Evolutionary conservation across 1,140 invertebrate genomes (phyloP).

Genomic region (Ostrea edulis): DNA sequence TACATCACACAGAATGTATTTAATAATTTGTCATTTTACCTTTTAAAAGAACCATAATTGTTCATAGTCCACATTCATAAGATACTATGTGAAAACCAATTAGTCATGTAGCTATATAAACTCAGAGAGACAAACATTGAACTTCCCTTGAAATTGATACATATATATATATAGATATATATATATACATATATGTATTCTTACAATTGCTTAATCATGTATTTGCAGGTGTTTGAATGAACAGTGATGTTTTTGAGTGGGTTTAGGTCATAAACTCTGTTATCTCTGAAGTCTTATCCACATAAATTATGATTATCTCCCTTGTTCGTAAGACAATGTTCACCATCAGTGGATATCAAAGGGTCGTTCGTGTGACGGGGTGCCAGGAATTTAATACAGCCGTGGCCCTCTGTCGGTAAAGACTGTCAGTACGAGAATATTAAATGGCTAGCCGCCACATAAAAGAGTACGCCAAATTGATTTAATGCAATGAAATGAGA

Average conservation of each 20-base stretch:
- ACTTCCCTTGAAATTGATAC: neutral
- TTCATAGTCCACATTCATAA: neutral
- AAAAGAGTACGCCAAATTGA: slow-evolving; percentile 26
- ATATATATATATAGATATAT: neutral
- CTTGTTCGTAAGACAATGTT: slow-evolving; percentile 8
- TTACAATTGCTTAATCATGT: slow-evolving; percentile 25
- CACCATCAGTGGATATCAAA: slow-evolving; percentile 16
- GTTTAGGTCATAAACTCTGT: slow-evolving; percentile 28
- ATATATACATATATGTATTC: neutral
- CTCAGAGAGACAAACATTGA: neutral
- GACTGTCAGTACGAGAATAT: neutral
- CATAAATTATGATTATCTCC: neutral
- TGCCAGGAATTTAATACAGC: slow-evolving; percentile 32
- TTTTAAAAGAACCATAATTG: slow-evolving; percentile 7
- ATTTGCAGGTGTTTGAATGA: neutral
- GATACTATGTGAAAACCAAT: slow-evolving; percentile 13
- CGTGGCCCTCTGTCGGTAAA: neutral
- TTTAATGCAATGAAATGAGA: slow-evolving; percentile 37
- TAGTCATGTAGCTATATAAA: neutral
- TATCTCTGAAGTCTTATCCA: neutral
- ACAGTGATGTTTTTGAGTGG: slow-evolving; percentile 1
- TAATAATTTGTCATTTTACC: neutral
- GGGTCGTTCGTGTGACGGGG: neutral
- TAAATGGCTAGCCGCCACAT: slow-evolving; percentile 14
- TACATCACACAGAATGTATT: too few relatives aligned